Percentiles rank a stretch among this genome's conserved stretches.
These are phyloP conservation scores for Mixornis gularis DNA, from an alignment of 2,113 vertebrate species.

Conservation along the genomic window DNA sequence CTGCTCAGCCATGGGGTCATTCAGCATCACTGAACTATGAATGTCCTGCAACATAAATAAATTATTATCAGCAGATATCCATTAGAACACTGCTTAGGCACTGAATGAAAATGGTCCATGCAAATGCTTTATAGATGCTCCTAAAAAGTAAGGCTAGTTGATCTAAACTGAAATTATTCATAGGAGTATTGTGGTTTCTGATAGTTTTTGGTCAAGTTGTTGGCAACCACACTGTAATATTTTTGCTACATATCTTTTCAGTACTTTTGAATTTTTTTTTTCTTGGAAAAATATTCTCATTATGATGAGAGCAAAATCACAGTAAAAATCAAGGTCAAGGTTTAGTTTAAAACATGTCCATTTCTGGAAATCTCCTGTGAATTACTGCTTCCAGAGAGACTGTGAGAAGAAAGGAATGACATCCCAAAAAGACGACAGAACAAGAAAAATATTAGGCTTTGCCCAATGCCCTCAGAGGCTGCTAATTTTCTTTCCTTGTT, in stretches of 20 bases:
- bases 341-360: neutral
- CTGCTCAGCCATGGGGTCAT: neutral
- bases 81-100: neutral
- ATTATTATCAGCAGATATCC: neutral
- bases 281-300: neutral
- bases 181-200: neutral
- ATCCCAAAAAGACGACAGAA: fast-evolving
- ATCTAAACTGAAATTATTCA: neutral
- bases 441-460: neutral
- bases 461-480: neutral
- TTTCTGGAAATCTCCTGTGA: neutral
- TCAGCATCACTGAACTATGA: neutral
- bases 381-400: neutral
- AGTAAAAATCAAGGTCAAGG: neutral
- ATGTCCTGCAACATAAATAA: neutral
- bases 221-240: neutral
- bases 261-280: neutral
- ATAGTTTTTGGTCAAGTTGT: neutral
- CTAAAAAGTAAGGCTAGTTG: neutral
- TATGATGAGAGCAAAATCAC: neutral
- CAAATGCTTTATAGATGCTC: neutral
- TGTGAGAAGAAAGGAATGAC: neutral
- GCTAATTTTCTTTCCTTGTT: neutral
- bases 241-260: neutral
- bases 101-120: neutral